Conservation (phyloP, 1,140 invertebrate species). For the Hestina assimilis region DNA sequence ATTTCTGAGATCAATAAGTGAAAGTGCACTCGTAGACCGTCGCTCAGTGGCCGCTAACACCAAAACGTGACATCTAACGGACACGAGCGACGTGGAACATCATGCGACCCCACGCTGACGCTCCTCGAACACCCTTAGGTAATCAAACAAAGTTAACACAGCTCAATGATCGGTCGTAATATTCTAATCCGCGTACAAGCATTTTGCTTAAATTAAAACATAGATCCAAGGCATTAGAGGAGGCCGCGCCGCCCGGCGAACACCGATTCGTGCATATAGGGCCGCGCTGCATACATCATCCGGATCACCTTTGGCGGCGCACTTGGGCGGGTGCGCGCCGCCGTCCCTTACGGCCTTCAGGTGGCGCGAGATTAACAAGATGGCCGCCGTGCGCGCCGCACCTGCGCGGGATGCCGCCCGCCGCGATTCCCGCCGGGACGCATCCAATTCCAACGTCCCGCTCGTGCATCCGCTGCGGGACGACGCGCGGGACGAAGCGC, state of each 20-base stretch:
- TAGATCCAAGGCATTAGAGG: conserved; percentile 33
- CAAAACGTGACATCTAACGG: conserved; percentile 71
- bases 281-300: conserved; percentile 70
- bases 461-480: conserved; percentile 82
- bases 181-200: no score
- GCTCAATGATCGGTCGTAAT: no score
- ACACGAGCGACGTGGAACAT: conserved; percentile 60
- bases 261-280: conserved; percentile 77
- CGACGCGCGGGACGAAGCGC: conserved; percentile 83
- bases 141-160: background rate
- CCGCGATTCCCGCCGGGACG: conserved; percentile 80
- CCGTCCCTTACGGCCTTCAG: conserved; percentile 79
- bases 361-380: conserved; percentile 93
- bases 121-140: conserved; percentile 38
- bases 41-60: conserved; percentile 62
- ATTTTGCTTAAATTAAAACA: no score
- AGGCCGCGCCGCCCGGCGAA: conserved; percentile 50
- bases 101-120: conserved; percentile 51
- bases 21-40: conserved; percentile 52
- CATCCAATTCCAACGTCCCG: conserved; percentile 78
- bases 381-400: conserved; percentile 92
- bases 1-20: conserved; percentile 29
- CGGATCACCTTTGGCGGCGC: conserved; percentile 77
- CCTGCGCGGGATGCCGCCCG: conserved; percentile 88
- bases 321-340: conserved; percentile 74